Conservation (phyloP, 2,113 vertebrate species). For the Agapornis roseicollis region DNA sequence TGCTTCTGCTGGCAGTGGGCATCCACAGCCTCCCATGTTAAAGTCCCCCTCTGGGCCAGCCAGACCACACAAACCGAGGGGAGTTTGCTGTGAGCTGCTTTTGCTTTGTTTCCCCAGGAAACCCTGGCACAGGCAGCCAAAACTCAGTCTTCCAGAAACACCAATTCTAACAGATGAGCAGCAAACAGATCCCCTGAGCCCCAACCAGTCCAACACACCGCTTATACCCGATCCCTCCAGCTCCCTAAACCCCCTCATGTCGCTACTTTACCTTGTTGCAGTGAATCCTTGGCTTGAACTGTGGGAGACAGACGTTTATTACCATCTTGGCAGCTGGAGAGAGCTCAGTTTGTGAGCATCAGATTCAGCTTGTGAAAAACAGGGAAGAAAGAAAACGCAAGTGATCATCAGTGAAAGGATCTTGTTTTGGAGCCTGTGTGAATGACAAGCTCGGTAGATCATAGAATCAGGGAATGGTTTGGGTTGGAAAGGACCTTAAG, state of each 20-base stretch:
- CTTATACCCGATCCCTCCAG: background rate
- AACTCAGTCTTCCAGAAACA: background rate
- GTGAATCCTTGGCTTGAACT: slow-evolving; percentile 84
- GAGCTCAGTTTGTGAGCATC: slow-evolving; percentile 62
- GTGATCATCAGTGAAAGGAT: background rate
- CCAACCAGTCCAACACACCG: background rate
- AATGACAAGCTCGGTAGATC: background rate
- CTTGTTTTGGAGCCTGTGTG: background rate
- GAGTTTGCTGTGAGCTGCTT: background rate
- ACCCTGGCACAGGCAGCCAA: background rate
- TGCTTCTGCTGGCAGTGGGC: background rate
- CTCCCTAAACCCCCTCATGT: background rate
- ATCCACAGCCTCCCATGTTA: background rate
- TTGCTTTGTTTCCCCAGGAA: background rate
- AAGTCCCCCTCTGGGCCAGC: background rate
- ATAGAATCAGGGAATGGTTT: too few relatives aligned
- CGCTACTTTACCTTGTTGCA: slow-evolving; percentile 87
- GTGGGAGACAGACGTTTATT: slow-evolving; percentile 88
- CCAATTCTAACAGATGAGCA: background rate
- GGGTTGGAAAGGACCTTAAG: too few relatives aligned
- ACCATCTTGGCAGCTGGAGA: slow-evolving; percentile 81
- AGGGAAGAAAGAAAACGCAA: background rate
- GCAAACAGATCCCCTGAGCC: background rate
- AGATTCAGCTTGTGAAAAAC: slow-evolving; percentile 51
- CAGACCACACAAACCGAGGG: fast-evolving